These are phyloP conservation scores for Tupaia chinensis DNA, from an alignment of 2,113 vertebrate species.

Conservation along the genomic window DNA sequence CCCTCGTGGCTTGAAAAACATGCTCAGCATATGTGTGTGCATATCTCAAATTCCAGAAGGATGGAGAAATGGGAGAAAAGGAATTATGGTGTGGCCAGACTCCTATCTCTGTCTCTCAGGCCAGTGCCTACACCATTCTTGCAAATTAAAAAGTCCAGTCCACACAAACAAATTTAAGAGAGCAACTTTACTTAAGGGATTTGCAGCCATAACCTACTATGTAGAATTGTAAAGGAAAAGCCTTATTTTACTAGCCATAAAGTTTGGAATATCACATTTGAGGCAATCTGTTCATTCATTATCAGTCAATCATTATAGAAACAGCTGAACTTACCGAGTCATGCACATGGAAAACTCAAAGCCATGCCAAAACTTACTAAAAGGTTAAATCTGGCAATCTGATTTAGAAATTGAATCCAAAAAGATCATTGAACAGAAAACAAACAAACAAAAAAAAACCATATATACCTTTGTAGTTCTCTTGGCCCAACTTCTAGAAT, in stretches of 20 bases:
- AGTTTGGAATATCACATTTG: background rate
- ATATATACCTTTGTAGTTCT: background rate
- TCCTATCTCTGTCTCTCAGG: no score
- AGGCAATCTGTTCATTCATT: slow-evolving; percentile 62
- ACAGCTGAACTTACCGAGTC: slow-evolving; percentile 58
- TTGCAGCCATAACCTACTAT: background rate
- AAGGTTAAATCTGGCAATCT: background rate
- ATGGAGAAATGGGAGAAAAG: no score
- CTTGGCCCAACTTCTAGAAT: background rate
- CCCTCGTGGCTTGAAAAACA: no score
- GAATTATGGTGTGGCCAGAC: no score
- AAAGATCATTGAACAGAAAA: background rate
- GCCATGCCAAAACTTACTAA: background rate
- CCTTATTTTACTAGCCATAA: slow-evolving; percentile 67
- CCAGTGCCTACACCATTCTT: no score
- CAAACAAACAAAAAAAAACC: background rate
- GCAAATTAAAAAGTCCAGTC: background rate
- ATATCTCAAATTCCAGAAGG: no score
- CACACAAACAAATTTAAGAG: background rate
- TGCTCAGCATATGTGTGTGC: no score
- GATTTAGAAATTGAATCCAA: slow-evolving; percentile 23
- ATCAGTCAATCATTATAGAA: slow-evolving; percentile 46
- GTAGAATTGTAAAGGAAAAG: slow-evolving; percentile 57
- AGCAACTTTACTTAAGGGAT: background rate
- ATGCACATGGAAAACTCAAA: slow-evolving; percentile 36